These are phyloP conservation scores for Microcebus tavaratra DNA, from an alignment of 2,113 vertebrate species.

Conservation along the genomic window DNA sequence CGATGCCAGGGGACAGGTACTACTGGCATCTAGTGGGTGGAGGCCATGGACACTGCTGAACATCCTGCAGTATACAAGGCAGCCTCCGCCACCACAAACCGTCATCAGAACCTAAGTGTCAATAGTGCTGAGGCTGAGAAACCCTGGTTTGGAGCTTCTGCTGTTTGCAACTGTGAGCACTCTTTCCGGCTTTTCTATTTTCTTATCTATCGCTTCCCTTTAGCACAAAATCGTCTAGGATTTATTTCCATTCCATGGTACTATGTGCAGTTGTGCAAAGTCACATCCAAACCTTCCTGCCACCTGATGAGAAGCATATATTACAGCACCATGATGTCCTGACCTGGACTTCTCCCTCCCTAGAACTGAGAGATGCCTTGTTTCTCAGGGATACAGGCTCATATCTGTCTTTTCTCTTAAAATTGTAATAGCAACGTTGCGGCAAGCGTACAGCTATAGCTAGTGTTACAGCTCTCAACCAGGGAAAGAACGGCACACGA, in stretches of 20 bases:
- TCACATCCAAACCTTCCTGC: background rate
- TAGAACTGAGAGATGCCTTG: background rate
- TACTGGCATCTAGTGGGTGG: background rate
- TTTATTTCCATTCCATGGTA: background rate
- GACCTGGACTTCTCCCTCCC: background rate
- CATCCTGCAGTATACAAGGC: fast-evolving
- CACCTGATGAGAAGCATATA: background rate
- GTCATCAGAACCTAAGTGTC: fast-evolving
- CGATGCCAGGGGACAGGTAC: background rate
- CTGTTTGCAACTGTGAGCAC: no score
- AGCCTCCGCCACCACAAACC: background rate
- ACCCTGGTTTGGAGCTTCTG: background rate
- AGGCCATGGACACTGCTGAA: background rate
- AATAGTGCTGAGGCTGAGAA: background rate
- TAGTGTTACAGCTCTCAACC: no score
- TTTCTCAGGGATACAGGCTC: background rate
- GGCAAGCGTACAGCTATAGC: no score
- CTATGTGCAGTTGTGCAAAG: background rate
- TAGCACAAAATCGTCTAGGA: background rate
- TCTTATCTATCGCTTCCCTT: background rate
- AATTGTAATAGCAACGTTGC: background rate
- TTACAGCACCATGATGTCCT: fast-evolving
- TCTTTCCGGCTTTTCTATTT: background rate
- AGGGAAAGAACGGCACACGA: no score
- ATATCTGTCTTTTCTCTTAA: background rate